These are phyloP conservation scores for Toxotes chatareus DNA, from an alignment of 2,113 vertebrate genomes.

Conservation along the genomic window DNA sequence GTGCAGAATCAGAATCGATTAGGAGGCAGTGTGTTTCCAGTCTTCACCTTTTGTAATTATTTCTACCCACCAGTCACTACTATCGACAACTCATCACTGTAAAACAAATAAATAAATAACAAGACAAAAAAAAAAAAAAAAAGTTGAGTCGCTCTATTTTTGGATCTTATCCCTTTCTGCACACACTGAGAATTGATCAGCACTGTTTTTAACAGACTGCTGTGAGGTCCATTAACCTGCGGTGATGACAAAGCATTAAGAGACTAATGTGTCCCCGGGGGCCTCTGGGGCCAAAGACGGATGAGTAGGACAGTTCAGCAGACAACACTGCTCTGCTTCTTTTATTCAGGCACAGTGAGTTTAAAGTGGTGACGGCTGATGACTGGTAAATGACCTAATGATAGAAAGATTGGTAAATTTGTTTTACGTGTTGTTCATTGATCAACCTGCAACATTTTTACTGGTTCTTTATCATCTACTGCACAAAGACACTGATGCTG, in stretches of 20 bases:
- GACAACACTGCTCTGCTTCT: constrained; percentile 40
- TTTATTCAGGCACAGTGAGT: constrained; percentile 10
- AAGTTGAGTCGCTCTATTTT: constrained; percentile 58
- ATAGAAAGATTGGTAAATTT: not conserved
- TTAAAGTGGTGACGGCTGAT: constrained; percentile 17
- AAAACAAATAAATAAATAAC: not conserved
- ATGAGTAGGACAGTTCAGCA: constrained; percentile 62
- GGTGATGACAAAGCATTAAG: constrained; percentile 84
- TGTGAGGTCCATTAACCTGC: constrained; percentile 84
- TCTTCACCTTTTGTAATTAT: not conserved
- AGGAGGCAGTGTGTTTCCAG: not conserved
- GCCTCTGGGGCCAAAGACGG: constrained; percentile 56
- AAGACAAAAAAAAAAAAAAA: not conserved
- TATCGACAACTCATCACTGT: constrained; percentile 33
- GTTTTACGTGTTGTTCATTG: too few species aligned
- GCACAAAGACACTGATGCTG: not conserved
- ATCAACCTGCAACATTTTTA: not conserved
- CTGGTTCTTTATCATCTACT: not conserved
- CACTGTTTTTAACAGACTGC: constrained; percentile 81
- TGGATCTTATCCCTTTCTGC: constrained; percentile 57
- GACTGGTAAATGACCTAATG: not conserved
- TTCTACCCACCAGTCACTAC: constrained; percentile 1
- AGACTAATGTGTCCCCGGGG: constrained; percentile 79
- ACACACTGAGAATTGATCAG: constrained; percentile 79
- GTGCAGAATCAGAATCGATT: not conserved